Evolutionary conservation across 2,797 vertebrate genomes (phyloP).

Genomic region (Anniella stebbinsi): DNA sequence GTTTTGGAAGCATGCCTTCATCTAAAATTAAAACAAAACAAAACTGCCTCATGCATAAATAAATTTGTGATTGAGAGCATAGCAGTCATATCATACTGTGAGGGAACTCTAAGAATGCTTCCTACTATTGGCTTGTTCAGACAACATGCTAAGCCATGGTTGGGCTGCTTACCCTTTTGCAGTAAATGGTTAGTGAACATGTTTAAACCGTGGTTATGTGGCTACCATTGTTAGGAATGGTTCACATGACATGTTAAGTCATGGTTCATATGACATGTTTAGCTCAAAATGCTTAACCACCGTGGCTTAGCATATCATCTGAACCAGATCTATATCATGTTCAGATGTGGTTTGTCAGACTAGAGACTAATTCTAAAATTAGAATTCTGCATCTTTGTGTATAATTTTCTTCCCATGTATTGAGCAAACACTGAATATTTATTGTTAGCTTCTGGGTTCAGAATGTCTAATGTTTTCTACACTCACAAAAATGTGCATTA

Average conservation of each 20-base stretch:
- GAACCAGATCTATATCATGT: too few relatives aligned
- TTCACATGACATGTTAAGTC: too few relatives aligned
- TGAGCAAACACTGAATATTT: slow-evolving; percentile 44
- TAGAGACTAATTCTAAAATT: slow-evolving; percentile 15
- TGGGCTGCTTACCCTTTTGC: too few relatives aligned
- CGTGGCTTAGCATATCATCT: too few relatives aligned
- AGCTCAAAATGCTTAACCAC: too few relatives aligned
- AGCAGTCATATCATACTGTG: not conserved
- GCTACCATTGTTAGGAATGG: too few relatives aligned
- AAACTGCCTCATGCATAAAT: not conserved
- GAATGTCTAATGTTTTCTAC: not conserved
- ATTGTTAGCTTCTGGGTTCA: slow-evolving; percentile 39
- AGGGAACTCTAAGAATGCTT: not conserved
- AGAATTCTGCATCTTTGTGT: slow-evolving; percentile 30
- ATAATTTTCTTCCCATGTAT: slow-evolving; percentile 18
- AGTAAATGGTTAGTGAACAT: too few relatives aligned
- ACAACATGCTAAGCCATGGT: too few relatives aligned
- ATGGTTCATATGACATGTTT: too few relatives aligned
- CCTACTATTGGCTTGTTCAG: too few relatives aligned
- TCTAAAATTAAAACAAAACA: not conserved
- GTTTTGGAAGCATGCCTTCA: not conserved
- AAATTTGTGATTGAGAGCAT: not conserved
- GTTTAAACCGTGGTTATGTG: too few relatives aligned
- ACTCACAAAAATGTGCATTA: not conserved
- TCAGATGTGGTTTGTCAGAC: not conserved